Evolutionary conservation across 2,888 invertebrate species (phyloP).

Genomic region (Conops quadrifasciatus): DNA sequence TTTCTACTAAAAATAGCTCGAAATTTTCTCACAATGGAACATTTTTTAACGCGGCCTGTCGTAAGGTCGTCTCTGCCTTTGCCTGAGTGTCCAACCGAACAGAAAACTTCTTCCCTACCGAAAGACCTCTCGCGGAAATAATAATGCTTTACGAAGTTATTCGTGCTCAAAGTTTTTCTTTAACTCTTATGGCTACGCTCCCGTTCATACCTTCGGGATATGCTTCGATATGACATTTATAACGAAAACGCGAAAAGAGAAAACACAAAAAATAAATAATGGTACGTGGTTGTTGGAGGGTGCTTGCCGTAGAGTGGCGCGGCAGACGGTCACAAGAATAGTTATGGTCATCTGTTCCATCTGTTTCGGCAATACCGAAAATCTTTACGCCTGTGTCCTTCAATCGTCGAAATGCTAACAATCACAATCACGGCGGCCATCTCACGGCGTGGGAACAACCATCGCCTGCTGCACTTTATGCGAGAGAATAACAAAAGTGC

Average conservation of each 20-base stretch:
- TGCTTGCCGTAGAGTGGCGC: neutral
- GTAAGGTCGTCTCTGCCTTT: too few species aligned
- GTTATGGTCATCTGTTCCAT: constrained; percentile 51
- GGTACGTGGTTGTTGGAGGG: too few species aligned
- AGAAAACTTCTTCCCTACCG: too few species aligned
- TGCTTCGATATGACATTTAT: neutral
- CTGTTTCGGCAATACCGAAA: constrained; percentile 23
- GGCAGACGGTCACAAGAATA: constrained; percentile 48
- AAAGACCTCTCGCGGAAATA: too few species aligned
- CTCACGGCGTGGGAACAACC: too few species aligned
- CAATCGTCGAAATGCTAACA: neutral
- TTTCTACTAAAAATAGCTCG: too few species aligned
- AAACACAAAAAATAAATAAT: neutral
- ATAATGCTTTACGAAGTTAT: too few species aligned
- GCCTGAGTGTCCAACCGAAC: too few species aligned
- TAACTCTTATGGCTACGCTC: neutral
- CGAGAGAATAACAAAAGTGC: constrained; percentile 61
- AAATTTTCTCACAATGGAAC: too few species aligned
- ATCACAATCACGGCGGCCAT: neutral
- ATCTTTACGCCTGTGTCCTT: neutral
- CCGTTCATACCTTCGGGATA: constrained; percentile 6
- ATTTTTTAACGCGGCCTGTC: too few species aligned
- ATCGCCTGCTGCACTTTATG: constrained; percentile 46
- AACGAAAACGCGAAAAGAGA: neutral
- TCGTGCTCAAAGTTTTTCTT: too few species aligned